phyloP scores from a whole-genome alignment of 1,140 invertebrate genomes.

The Bombus turneri region DNA sequence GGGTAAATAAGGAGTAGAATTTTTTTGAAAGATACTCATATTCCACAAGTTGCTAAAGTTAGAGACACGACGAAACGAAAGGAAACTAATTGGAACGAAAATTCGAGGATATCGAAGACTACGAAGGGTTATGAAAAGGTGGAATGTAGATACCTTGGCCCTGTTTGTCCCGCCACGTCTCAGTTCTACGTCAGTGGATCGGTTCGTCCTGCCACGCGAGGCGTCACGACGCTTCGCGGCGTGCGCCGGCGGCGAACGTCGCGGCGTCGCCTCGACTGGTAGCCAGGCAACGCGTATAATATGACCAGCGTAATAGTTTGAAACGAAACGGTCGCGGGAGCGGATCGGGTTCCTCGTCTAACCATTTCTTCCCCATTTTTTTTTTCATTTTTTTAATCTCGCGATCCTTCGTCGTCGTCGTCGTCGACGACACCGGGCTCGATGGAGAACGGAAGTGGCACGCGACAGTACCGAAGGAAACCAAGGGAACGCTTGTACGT shows the following conservation, averaged over 20 bases:
- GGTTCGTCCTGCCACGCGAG: slow-evolving; percentile 36
- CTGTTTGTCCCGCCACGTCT: slow-evolving; percentile 26
- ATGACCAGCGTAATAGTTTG: slow-evolving; percentile 74
- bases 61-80: too few relatives aligned
- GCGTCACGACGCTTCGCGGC: slow-evolving; percentile 68
- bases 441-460: slow-evolving; percentile 6
- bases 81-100: too few relatives aligned
- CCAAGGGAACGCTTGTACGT: slow-evolving; percentile 10
- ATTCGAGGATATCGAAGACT: too few relatives aligned
- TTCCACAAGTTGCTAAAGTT: too few relatives aligned
- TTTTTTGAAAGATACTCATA: too few relatives aligned
- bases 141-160: slow-evolving; percentile 23
- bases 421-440: not conserved
- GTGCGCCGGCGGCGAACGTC: slow-evolving; percentile 37
- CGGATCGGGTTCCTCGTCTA: slow-evolving; percentile 43
- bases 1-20: too few relatives aligned
- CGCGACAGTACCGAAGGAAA: not conserved
- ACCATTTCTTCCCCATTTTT: not conserved
- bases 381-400: not conserved
- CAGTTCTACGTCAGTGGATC: slow-evolving; percentile 30
- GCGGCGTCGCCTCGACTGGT: slow-evolving; percentile 63
- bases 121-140: not conserved
- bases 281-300: slow-evolving; percentile 78
- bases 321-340: slow-evolving; percentile 71
- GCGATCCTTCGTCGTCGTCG: not conserved